Conservation (phyloP, 2,888 invertebrate genomes). For the Lypha dubia region DNA sequence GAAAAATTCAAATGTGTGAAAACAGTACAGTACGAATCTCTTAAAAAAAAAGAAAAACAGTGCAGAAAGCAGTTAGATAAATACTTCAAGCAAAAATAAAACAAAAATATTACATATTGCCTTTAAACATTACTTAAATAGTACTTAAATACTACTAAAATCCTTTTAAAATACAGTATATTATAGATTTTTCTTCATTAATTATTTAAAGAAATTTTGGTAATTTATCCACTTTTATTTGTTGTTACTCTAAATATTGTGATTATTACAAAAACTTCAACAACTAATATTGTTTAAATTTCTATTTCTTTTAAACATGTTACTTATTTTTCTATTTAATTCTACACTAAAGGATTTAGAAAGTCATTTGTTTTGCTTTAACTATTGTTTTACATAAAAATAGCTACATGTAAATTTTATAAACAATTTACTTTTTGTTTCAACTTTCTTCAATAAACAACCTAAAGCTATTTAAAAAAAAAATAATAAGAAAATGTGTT, state of each 20-base stretch:
- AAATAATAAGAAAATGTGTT: constrained; percentile 33
- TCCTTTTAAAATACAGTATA: not conserved
- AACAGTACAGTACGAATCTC: too few species aligned
- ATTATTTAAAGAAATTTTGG: not conserved
- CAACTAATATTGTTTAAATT: constrained; percentile 18
- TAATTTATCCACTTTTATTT: not conserved
- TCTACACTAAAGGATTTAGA: constrained; percentile 40
- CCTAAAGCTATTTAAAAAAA: constrained; percentile 58
- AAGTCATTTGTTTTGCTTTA: constrained; percentile 24
- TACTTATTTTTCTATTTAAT: constrained; percentile 28
- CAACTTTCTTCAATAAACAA: constrained; percentile 49
- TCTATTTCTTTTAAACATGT: constrained; percentile 22
- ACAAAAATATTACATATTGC: not conserved
- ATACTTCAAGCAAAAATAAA: not conserved
- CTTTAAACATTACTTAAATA: not conserved
- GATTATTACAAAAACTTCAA: constrained; percentile 25
- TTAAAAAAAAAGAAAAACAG: not conserved
- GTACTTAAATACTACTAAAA: not conserved
- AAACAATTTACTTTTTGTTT: constrained; percentile 33
- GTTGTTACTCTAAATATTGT: not conserved
- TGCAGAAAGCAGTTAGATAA: not conserved
- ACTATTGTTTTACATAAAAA: constrained; percentile 53
- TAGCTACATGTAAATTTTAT: constrained; percentile 46
- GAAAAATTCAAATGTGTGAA: too few species aligned
- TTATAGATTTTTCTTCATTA: not conserved